Evolutionary conservation across 2,797 vertebrate species (phyloP).

Genomic region (Enteromius thamalakanensis): DNA sequence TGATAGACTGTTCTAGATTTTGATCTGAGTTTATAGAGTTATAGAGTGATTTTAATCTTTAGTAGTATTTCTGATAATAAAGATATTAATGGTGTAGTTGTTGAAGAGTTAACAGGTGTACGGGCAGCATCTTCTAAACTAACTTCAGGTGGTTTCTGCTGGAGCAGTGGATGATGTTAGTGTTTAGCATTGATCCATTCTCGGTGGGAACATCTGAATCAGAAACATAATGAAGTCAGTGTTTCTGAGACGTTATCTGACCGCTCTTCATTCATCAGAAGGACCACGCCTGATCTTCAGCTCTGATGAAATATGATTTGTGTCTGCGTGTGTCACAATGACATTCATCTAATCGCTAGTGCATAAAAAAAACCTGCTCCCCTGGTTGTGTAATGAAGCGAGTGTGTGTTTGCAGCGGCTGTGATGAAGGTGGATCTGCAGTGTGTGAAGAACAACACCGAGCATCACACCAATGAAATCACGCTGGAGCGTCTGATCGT

Average conservation of each 20-base stretch:
- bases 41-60: not conserved
- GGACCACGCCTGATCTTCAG: not conserved
- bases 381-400: not conserved
- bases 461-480: slow-evolving; percentile 77
- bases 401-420: slow-evolving; percentile 41
- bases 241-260: not conserved
- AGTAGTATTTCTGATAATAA: not conserved
- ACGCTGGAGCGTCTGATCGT: slow-evolving; percentile 67
- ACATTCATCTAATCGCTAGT: not conserved
- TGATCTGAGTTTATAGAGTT: too few relatives aligned
- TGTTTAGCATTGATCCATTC: not conserved
- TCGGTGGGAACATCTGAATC: not conserved
- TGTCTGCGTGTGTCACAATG: not conserved
- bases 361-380: not conserved
- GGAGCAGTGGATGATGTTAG: too few relatives aligned
- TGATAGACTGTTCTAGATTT: not conserved
- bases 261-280: not conserved
- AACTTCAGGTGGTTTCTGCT: not conserved
- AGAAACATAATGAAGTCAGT: not conserved
- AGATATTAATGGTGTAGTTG: not conserved
- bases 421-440: slow-evolving; percentile 61
- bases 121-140: not conserved
- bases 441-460: slow-evolving; percentile 69
- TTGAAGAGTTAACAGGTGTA: too few relatives aligned
- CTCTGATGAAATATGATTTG: not conserved